Conservation (phyloP, 2,888 invertebrate genomes). For the Rhingia rostrata region DNA sequence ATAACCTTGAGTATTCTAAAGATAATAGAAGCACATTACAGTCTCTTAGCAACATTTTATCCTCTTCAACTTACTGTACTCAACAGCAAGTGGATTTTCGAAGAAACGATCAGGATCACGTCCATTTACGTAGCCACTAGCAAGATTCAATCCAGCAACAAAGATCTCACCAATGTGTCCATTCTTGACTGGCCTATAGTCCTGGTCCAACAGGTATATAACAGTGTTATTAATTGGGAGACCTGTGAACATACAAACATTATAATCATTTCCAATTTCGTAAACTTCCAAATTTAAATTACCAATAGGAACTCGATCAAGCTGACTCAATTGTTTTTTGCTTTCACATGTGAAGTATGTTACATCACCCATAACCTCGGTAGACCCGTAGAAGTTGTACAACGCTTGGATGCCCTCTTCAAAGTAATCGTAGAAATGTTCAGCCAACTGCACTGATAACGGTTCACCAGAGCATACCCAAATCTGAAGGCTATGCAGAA, state of each 20-base stretch:
- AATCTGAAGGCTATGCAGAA: conserved; percentile 86
- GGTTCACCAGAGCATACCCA: conserved; percentile 96
- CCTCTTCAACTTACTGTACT: conserved; percentile 84
- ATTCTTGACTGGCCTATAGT: conserved; percentile 88
- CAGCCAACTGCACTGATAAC: conserved; percentile 87
- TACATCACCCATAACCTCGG: conserved; percentile 96
- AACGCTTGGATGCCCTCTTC: conserved; percentile 86
- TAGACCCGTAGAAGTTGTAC: conserved; percentile 95
- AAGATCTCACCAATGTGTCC: conserved; percentile 92
- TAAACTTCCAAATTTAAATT: conserved; percentile 77
- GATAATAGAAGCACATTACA: conserved; percentile 26
- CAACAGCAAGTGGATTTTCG: conserved; percentile 88
- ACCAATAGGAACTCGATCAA: conserved; percentile 92
- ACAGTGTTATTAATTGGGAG: conserved; percentile 91
- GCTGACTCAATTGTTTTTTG: conserved; percentile 85
- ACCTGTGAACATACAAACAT: conserved; percentile 83
- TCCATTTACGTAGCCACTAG: conserved; percentile 91
- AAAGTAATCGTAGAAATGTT: conserved; percentile 90
- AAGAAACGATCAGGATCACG: conserved; percentile 89
- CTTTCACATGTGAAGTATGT: conserved; percentile 89
- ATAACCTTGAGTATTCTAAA: conserved; percentile 88
- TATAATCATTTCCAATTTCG: not conserved
- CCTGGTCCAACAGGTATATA: conserved; percentile 90
- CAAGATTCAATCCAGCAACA: conserved; percentile 91
- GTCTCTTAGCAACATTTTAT: not conserved